Evolutionary conservation across 1,140 invertebrate genomes (phyloP), one percentile per base, ranked within the genome.

Genomic region (Heliconius himera): DNA sequence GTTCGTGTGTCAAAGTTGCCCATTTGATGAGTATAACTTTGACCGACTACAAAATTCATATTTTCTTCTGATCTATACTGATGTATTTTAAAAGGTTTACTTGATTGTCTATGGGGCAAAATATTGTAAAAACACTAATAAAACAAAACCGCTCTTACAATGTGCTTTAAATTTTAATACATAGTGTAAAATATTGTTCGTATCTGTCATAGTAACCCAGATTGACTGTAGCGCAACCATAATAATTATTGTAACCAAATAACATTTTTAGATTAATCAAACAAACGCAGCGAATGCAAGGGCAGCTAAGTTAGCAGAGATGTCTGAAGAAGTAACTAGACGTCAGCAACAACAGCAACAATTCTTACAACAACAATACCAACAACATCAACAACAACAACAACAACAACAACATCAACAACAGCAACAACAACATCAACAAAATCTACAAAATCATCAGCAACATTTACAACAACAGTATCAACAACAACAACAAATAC

Each of bases 251-350:
- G n/a, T 22, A 26, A 66, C 22, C 11, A 66, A 22, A 26, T 29
- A 16, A 13, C 2, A 29, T 85, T 36, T 81, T 74, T 60, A 93
- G 89, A 76, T 54, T 9, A 87, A 86, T 41, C 89, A 87, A 75
- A 60, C 83, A 9, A 90, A 78, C 78, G 84, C 87, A 8, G 86
- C 87, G 79, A 90, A 80, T 36, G 86, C 83, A 0, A 87, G 93
- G 36, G 89, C 93, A 80, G 97, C 97, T 0, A 98, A 98, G 89
- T 95, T 98, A 77, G 96, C 97, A 36, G 97, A 98, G 89, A 98
- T 98, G 97, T 96, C 97, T 16, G 97, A 98, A 87, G 97, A 98
- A 91, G 96, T 98, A 2, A 92, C 96, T n/a, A 91, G 97, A 80
- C 91, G 97, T 86, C 95, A 97, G 78, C 84, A 86, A 29, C 84